These are phyloP conservation scores for Planiliza haematocheilus DNA, from an alignment of 2,113 vertebrate species.

Conservation along the genomic window DNA sequence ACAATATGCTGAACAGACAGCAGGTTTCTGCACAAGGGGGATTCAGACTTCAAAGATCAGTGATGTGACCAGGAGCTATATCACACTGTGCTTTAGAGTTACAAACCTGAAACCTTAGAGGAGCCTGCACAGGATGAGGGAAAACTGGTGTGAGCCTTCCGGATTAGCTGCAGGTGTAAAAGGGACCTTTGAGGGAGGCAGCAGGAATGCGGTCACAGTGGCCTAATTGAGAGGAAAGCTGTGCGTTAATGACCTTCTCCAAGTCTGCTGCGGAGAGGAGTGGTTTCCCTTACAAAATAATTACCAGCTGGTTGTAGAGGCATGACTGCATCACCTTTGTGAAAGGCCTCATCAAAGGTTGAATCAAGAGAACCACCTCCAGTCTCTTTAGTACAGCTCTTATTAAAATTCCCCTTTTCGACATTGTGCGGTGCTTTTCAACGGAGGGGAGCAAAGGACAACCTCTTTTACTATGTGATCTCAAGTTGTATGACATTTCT, in stretches of 20 bases:
- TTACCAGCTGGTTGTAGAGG: conserved; percentile 51
- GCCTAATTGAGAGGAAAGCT: conserved; percentile 62
- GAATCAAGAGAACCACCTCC: conserved; percentile 45
- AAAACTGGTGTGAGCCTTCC: conserved; percentile 15
- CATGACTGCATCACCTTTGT: conserved; percentile 57
- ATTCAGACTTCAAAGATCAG: conserved; percentile 47
- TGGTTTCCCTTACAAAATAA: conserved; percentile 44
- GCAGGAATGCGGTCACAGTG: conserved; percentile 26
- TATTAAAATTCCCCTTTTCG: conserved; percentile 46
- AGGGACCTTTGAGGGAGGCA: conserved; percentile 41
- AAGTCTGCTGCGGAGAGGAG: conserved; percentile 27
- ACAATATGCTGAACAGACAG: conserved; percentile 3
- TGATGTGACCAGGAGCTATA: conserved; percentile 32
- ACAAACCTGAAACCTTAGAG: conserved; percentile 24
- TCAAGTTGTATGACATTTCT: conserved; percentile 11
- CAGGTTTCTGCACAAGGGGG: background rate
- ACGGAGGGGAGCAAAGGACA: background rate
- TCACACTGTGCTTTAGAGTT: conserved; percentile 28
- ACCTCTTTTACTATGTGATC: conserved; percentile 13
- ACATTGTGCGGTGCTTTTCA: conserved; percentile 12
- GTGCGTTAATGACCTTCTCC: conserved; percentile 58
- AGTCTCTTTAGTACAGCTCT: conserved; percentile 14
- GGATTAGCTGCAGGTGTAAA: conserved; percentile 46
- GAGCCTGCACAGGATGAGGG: conserved; percentile 4
- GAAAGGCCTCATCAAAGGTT: conserved; percentile 51